Conservation (phyloP, 2,888 invertebrate genomes). For the Drosophila neotestacea region DNA sequence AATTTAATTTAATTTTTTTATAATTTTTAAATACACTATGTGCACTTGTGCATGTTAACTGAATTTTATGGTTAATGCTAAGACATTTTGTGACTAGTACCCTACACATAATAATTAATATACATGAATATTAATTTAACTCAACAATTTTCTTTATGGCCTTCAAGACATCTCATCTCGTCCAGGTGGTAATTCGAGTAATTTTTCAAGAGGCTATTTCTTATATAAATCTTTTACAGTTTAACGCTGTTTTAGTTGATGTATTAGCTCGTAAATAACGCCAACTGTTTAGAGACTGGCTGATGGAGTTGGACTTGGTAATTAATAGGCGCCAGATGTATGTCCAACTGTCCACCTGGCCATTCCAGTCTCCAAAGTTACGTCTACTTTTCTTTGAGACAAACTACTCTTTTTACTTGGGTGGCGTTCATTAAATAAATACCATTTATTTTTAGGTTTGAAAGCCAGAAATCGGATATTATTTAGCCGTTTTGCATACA, state of each 20-base stretch:
- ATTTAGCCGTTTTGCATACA: neutral
- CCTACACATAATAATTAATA: slow-evolving; percentile 13
- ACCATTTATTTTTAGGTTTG: slow-evolving; percentile 13
- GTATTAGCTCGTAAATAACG: slow-evolving; percentile 45
- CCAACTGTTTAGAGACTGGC: slow-evolving; percentile 10
- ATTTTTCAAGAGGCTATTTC: slow-evolving; percentile 11
- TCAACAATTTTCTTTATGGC: slow-evolving; percentile 29
- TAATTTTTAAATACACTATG: neutral
- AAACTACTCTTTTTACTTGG: slow-evolving; percentile 4
- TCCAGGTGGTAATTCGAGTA: slow-evolving; percentile 13
- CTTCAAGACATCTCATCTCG: neutral
- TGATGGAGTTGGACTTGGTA: slow-evolving; percentile 26
- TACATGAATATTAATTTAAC: slow-evolving; percentile 8
- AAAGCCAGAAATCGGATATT: slow-evolving; percentile 42
- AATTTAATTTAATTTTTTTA: neutral
- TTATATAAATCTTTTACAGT: slow-evolving; percentile 47
- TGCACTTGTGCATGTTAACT: neutral
- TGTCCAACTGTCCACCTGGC: neutral
- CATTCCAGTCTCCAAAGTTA: slow-evolving; percentile 12
- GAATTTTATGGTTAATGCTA: neutral
- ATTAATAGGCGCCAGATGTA: slow-evolving; percentile 45
- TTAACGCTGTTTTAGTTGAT: slow-evolving; percentile 20
- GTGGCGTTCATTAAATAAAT: slow-evolving; percentile 3
- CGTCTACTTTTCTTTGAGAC: neutral
- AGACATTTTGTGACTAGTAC: slow-evolving; percentile 4